Percentiles rank a stretch among this genome's conserved stretches.
These are phyloP conservation scores for Prunella himalayana DNA, from an alignment of 2,113 vertebrate genomes.

Conservation along the genomic window DNA sequence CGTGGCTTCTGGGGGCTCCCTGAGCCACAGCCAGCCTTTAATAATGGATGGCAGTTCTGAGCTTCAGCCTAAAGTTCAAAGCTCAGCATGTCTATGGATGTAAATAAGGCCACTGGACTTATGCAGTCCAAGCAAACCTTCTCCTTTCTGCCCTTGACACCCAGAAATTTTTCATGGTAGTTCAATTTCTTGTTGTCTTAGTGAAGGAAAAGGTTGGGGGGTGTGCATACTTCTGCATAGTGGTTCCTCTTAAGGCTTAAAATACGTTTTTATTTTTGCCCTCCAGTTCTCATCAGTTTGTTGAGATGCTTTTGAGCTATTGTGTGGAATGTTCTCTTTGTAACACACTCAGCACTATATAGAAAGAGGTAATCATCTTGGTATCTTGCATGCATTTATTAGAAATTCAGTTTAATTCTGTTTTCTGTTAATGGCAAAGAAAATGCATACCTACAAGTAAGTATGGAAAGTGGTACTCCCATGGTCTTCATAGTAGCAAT, in stretches of 20 bases:
- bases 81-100: rapidly evolving
- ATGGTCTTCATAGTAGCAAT: neutral
- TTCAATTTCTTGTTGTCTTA: neutral
- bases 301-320: neutral
- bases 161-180: neutral
- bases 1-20: rapidly evolving
- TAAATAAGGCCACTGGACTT: neutral
- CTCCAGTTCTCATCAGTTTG: neutral
- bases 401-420: neutral
- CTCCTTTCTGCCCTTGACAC: neutral
- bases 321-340: neutral
- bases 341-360: neutral
- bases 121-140: neutral
- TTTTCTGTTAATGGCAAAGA: neutral
- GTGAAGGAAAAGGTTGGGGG: neutral
- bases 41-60: neutral
- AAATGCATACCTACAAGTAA: neutral
- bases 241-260: neutral
- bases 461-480: neutral
- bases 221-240: neutral
- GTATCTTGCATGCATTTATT: neutral
- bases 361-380: neutral
- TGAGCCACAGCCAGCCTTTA: neutral
- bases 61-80: neutral
- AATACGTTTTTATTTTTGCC: neutral